Base-by-base conservation (phyloP, 2,888 invertebrate species). In the Apamea anceps region DNA sequence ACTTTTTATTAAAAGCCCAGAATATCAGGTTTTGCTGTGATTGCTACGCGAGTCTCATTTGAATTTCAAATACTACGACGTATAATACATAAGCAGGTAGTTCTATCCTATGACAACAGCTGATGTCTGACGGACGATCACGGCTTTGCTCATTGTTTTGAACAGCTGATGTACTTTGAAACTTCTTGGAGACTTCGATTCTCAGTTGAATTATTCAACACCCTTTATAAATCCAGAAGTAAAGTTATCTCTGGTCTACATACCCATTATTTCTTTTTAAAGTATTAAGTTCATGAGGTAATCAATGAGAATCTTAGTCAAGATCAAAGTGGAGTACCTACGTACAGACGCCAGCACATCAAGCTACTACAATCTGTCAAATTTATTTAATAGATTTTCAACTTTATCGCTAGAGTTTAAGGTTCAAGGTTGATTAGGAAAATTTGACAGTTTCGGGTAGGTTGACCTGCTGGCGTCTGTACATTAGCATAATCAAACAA, bases 11-110 rank as follows among this genome's bases (percentile, higher is more conserved):
- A 78, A 77, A 81, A 81, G 60, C 77, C 45, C 68, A 80, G 76
- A 85, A 89, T 82, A 88, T 88, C 87, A 78, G 85, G 89, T 89
- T 89, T 85, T 82, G 60, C 70, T 45, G 63, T 80, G 72, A 85
- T 82, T 77, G 75, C 80, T 84, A 75, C 28, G 70, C 79, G 71
- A 75, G 72, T 54, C 83, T 88, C 81, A 89, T 89, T 89, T 89
- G 87, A 89, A 88, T 79, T 87, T 84, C 79, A 87, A 89, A 89
- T 88, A 78, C 37, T 70, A 84, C 73, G 79, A 79, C 68, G 66
- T 78, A 81, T 57, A 81, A 81, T 85, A 72, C 78, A 65, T 74
- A 70, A 85, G 67, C 71, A 74, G 72, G 67, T 72, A 74, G 70
- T 74, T 81, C 51, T 81, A 75, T 76, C 13, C 68, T 74, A 63